Base-by-base conservation (phyloP, 2,888 invertebrate species). In the Hypomecis atomaria region DNA sequence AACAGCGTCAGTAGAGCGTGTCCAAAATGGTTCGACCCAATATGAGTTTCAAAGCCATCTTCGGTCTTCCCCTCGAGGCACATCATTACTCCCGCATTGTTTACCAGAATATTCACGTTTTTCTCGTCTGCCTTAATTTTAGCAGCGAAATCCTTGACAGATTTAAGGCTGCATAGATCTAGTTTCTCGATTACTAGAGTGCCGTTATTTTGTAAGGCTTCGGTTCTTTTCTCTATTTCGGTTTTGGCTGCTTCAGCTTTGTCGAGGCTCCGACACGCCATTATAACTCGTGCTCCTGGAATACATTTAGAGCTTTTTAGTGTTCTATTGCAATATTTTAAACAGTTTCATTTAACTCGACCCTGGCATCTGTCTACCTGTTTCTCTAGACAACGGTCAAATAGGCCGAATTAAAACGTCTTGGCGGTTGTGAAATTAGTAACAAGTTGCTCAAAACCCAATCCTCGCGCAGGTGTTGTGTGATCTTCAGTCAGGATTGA, bases 11-110 rank as follows among this genome's bases (percentile, higher is more conserved):
- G 82, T 23, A 95, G 81, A 59, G 95, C 95, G 70, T 95, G 95
- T 0, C 94, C 95, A 67, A 95, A 88, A 82, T 96, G 94, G 81
- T 96, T 96, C 0, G 94, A 94, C 10, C 94, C 96, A 9, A 96
- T 87, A 67, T 96, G 96, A 59, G 91, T 89, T 83, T 96, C 96
- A 71, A 94, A 94, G 0, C 95, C 95, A 73, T 96, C 96, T 54
- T 92, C 93, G 0, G 96, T 95, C 59, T 89, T 86, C 0, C 92
- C 87, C 60, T 92, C 88, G 0, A 95, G 95, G 61, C 95, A 94
- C 85, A 94, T 92, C 95, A 96, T 95, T 0, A 96, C 91, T 0
- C 95, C 96, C 6, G 95, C 95, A 77, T 95, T 95, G 74, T 95
- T 95, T 6, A 95, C 92, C 11, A 95, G 84, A 42, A 95, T 83